phyloP scores from a whole-genome alignment of 2,113 vertebrate species.

The Syrmaticus mikado region DNA sequence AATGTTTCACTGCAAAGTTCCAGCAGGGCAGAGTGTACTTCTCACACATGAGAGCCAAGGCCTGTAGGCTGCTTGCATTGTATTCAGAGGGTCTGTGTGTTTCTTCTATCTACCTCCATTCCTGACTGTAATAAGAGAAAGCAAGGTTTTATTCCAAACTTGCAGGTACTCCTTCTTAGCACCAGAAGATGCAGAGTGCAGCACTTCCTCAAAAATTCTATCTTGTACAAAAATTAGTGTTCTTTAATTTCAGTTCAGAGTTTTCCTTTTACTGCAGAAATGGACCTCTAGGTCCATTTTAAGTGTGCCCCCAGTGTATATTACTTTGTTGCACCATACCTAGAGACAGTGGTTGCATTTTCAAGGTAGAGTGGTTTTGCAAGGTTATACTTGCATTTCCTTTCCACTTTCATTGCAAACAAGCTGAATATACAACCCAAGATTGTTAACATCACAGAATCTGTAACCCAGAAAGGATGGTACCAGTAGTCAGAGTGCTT shows the following conservation, averaged over 20 bases:
- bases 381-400: background rate
- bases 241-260: background rate
- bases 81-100: background rate
- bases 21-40: background rate
- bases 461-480: background rate
- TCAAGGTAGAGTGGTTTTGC: background rate
- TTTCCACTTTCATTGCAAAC: background rate
- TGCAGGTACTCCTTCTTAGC: background rate
- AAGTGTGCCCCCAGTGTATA: background rate
- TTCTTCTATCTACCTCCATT: background rate
- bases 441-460: background rate
- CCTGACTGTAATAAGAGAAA: background rate
- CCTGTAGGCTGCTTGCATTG: too few relatives aligned
- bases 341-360: background rate
- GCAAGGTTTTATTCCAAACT: background rate
- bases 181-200: background rate
- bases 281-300: background rate
- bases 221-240: background rate
- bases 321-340: background rate
- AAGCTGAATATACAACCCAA: background rate
- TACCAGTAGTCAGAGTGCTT: background rate
- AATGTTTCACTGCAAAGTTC: background rate
- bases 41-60: background rate
- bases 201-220: background rate
- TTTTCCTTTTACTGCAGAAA: background rate